Evolutionary conservation across 1,140 invertebrate species (phyloP), one percentile per base, ranked within the genome.

Genomic region (Spodoptera litura): DNA sequence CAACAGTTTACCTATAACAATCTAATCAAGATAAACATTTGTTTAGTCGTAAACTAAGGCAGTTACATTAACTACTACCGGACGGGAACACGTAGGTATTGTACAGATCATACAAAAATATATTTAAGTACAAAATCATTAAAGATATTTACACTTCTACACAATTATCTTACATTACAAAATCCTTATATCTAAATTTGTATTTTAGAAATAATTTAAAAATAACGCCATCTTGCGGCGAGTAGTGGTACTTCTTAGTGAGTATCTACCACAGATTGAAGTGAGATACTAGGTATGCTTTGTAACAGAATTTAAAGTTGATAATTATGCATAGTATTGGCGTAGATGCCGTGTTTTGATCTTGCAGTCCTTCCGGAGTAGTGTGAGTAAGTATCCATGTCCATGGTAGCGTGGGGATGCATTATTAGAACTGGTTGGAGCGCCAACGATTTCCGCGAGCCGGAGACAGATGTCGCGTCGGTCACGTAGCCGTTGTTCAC

Each of bases 361-460:
- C 91, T 66, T 81, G 94, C 95, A 0, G 96, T 97, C 62, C 96
- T 91, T 73, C 96, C 96, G 1, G 97, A 97, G 89, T 97, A 97
- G 85, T 97, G 97, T 0, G 97, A 97, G 90, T 97, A 97, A 2
- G 95, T 95, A 83, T 97, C 97, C 80, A 96, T 95, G 76, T 93
- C 92, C 61, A 94, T 91, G 2, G 89, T 89, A 0, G 88, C 88
- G 80, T 94, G 92, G 25, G 96, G 97, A 44, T 97, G 97, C 92
- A 98, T 97, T 81, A 97, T 89, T 61, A 98, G 93, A 0, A 98
- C 98, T 5, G 98, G 98, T 93, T 98, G 97, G 15, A 98, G 94
- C 77, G 97, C 98, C 12, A 98, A 93, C 0, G 98, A 98, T 90
- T 98, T 98, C 70, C 98, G 94, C 0, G 97, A 98, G 0, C 97